Conservation (phyloP, 2,113 vertebrate species). For the Cephalopholis sonnerati region DNA sequence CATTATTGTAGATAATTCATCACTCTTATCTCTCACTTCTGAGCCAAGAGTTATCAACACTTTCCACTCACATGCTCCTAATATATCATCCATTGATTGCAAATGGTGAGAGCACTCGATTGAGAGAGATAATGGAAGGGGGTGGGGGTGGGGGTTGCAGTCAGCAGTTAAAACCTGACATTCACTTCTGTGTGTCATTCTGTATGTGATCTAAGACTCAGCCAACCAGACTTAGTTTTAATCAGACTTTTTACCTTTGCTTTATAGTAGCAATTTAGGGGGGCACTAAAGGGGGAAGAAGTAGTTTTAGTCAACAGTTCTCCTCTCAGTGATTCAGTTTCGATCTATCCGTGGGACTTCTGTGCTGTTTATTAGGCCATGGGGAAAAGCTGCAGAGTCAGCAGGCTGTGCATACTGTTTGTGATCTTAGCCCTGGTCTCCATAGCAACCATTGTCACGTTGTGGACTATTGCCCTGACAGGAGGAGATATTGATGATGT, state of each 20-base stretch:
- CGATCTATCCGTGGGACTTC: background rate
- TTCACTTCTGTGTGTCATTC: slow-evolving; percentile 4
- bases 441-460: slow-evolving; percentile 85
- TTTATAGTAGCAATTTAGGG: background rate
- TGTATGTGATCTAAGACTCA: background rate
- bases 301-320: background rate
- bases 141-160: background rate
- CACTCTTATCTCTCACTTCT: background rate
- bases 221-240: background rate
- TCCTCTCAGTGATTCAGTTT: background rate
- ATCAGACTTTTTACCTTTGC: background rate
- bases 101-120: background rate
- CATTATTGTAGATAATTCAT: slow-evolving; percentile 21
- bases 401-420: slow-evolving; percentile 82
- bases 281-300: background rate
- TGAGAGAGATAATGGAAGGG: background rate
- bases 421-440: slow-evolving; percentile 82
- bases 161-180: slow-evolving; percentile 2
- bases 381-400: slow-evolving; percentile 87
- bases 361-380: slow-evolving; percentile 69
- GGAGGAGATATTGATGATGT: slow-evolving; percentile 58
- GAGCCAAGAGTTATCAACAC: slow-evolving; percentile 7
- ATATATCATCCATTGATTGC: slow-evolving; percentile 40
- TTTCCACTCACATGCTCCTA: slow-evolving; percentile 16
- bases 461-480: slow-evolving; percentile 85